Base-by-base conservation (phyloP, 2,113 vertebrate species). In the Gymnorhina tibicen region DNA sequence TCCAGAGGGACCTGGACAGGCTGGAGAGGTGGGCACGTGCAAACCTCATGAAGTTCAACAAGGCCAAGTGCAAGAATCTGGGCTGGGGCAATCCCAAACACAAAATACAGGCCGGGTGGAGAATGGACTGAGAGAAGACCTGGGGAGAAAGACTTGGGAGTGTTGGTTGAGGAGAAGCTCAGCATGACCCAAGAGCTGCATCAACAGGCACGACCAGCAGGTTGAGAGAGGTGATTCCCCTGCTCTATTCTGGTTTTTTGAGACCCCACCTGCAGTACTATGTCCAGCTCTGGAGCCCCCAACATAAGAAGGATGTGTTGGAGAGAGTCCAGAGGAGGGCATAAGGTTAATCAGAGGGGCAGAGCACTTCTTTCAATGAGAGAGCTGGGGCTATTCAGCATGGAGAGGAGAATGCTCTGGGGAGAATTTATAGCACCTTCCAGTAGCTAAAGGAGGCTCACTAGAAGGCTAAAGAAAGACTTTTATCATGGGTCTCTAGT, bases 151-250 rank as follows among this genome's bases (percentile, higher is more conserved):
- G 28, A 17, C 9, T 24, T 30, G 18, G 13, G 10, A 8, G 4
- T 41, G 20, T 9, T 53, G 41, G 26, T 41, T 47, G n/a, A 35
- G 1, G 17, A 47, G 30, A 35, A 76, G 17, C 6, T 55, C 26
- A 55, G 6, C 3, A 7, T 35, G 47, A 62, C 5, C 14, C 41
- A 46, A 18, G 56, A 35, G 22, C 15, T 59, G 33, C 46, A 41
- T 8, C 20, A 62, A 27, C 17, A 41, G 17, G 3, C 0, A 0
- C 1, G 3, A 9, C 7, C 41, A 76, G n/a, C 16, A 55, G 18
- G 17, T 27, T 1, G 2, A 35, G 41, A 24, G n/a, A 42, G 26
- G 15, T 33, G 35, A 28, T 27, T 42, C 10, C 15, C 16, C 8
- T 5, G 13, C 35, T 42, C 8, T 49, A 2, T 53, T 35, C 35